Conservation (phyloP, 2,888 invertebrate species). For the Drosophila barbarae region DNA sequence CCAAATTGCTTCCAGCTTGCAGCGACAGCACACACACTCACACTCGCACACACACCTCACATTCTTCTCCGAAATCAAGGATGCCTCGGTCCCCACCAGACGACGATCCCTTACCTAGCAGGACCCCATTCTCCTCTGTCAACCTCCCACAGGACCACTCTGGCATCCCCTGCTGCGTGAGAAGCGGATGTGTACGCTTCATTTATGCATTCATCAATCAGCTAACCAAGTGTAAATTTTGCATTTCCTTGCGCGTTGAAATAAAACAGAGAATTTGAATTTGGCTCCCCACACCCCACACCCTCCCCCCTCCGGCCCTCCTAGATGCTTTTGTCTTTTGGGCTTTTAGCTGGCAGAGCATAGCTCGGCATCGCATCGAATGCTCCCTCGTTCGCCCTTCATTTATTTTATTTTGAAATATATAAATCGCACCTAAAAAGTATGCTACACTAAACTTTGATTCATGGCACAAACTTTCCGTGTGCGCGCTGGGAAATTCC, state of each 20-base stretch:
- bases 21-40: conserved; percentile 38
- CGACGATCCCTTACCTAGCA: neutral
- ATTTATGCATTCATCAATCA: conserved; percentile 78
- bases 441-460: conserved; percentile 75
- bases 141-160: neutral
- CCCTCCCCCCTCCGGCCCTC: neutral
- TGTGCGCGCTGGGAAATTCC: conserved; percentile 74
- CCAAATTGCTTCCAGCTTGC: conserved; percentile 63
- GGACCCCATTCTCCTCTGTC: neutral
- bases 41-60: conserved; percentile 18
- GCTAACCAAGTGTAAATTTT: conserved; percentile 78
- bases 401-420: conserved; percentile 77
- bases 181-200: conserved; percentile 75
- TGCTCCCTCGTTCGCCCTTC: conserved; percentile 64
- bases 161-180: conserved; percentile 14
- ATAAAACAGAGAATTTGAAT: conserved; percentile 73
- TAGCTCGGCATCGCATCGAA: conserved; percentile 21
- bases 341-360: conserved; percentile 34
- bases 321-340: conserved; percentile 64
- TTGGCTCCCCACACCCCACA: conserved; percentile 34
- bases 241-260: conserved; percentile 71
- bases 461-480: conserved; percentile 72
- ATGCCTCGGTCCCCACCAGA: conserved; percentile 8
- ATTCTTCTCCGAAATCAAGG: conserved; percentile 19
- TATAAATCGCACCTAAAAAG: conserved; percentile 77